Percentiles rank a stretch among this genome's conserved stretches.
phyloP scores from a whole-genome alignment of 2,888 invertebrate genomes.

The Cordilura impudica region DNA sequence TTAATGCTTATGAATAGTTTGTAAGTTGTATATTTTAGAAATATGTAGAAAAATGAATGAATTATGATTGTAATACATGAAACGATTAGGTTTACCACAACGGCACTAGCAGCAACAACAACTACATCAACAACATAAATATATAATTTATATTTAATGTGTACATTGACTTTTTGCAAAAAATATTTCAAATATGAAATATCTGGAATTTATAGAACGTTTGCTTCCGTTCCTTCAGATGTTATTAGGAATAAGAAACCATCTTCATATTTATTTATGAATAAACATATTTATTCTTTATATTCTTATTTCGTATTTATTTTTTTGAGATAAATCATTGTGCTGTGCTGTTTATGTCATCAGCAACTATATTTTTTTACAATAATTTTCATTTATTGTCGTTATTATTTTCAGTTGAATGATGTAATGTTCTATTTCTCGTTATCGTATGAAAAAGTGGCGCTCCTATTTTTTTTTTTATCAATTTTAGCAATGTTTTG shows the following conservation, averaged over 20 bases:
- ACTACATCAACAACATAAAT: neutral
- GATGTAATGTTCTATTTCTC: neutral
- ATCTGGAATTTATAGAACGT: constrained; percentile 38
- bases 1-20: constrained; percentile 1
- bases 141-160: constrained; percentile 19
- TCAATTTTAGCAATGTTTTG: no score
- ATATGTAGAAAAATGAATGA: constrained; percentile 53
- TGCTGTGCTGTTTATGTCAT: neutral
- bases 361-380: neutral
- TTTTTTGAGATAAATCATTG: neutral
- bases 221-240: neutral
- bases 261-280: neutral
- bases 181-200: neutral
- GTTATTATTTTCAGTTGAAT: neutral
- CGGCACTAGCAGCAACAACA: constrained; percentile 9
- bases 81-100: constrained; percentile 53
- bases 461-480: constrained; percentile 10
- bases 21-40: constrained; percentile 6
- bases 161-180: constrained; percentile 49
- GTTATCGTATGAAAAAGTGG: neutral
- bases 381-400: neutral
- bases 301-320: neutral
- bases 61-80: constrained; percentile 57
- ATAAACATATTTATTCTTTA: neutral
- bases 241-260: neutral